Evolutionary conservation across 35 echinoderm and acorn worm species (phyloP).

Genomic region (Stichopus chloronotus): DNA sequence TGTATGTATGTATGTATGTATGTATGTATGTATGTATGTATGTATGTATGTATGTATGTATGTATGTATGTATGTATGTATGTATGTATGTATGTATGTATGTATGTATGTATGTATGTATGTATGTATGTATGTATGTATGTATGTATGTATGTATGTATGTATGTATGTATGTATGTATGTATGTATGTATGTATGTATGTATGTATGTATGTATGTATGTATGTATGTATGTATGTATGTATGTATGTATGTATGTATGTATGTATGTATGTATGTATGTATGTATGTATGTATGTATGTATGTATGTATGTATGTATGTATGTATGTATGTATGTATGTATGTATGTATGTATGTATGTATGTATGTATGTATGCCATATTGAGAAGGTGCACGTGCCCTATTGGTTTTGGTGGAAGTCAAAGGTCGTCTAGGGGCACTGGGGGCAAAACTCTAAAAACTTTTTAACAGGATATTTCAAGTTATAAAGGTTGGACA

Average conservation of each 20-base stretch:
- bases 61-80: conserved; percentile 19
- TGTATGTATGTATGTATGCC: no score
- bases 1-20: conserved; percentile 28
- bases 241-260: neutral
- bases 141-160: conserved; percentile 24
- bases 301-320: neutral
- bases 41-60: conserved; percentile 19
- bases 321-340: no score
- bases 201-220: no score
- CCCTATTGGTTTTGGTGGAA: no score
- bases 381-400: no score
- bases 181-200: neutral
- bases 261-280: neutral
- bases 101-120: conserved; percentile 19
- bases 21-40: conserved; percentile 19
- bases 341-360: neutral
- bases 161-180: neutral
- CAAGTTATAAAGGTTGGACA: no score
- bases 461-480: no score
- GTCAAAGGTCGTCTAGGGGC: no score
- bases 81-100: conserved; percentile 19
- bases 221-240: neutral
- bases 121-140: conserved; percentile 19
- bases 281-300: neutral
- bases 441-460: no score